These are phyloP conservation scores for Bilobella aurantiaca DNA, from an alignment of 1,140 invertebrate genomes.

Conservation along the genomic window DNA sequence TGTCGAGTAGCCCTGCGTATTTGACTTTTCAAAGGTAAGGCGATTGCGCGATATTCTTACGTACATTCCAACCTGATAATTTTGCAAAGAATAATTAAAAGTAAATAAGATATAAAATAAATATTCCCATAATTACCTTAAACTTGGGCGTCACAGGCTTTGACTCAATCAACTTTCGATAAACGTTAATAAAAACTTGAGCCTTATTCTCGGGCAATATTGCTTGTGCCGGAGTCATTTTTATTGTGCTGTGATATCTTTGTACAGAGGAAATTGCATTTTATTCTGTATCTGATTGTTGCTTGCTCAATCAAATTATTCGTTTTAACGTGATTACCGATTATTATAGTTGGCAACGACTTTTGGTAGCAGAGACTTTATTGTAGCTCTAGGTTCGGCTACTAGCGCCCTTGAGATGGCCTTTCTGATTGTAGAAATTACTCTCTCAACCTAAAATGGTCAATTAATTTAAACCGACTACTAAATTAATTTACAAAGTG, in stretches of 20 bases:
- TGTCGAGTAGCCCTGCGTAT: background rate
- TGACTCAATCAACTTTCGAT: background rate
- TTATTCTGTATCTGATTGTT: background rate
- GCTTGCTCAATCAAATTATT: too few species aligned
- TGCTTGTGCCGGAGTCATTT: background rate
- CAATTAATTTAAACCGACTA: too few species aligned
- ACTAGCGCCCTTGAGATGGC: background rate
- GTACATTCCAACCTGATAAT: background rate
- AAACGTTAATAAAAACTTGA: background rate
- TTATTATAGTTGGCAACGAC: background rate
- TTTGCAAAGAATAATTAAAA: background rate
- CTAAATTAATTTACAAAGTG: too few species aligned
- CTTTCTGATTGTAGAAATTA: background rate
- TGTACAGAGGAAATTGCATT: background rate
- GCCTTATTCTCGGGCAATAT: background rate
- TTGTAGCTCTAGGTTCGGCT: background rate
- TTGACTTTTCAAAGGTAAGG: background rate
- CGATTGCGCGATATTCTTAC: background rate
- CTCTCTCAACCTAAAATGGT: background rate
- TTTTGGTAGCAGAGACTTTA: background rate
- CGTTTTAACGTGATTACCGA: background rate
- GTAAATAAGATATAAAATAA: background rate
- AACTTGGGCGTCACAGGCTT: background rate
- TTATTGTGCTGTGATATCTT: background rate
- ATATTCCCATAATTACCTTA: background rate